A percentile compares a stretch with the other conserved stretches of the same genome.
Conservation (phyloP, 1,140 invertebrate genomes). For the Doryteuthis pealeii region DNA sequence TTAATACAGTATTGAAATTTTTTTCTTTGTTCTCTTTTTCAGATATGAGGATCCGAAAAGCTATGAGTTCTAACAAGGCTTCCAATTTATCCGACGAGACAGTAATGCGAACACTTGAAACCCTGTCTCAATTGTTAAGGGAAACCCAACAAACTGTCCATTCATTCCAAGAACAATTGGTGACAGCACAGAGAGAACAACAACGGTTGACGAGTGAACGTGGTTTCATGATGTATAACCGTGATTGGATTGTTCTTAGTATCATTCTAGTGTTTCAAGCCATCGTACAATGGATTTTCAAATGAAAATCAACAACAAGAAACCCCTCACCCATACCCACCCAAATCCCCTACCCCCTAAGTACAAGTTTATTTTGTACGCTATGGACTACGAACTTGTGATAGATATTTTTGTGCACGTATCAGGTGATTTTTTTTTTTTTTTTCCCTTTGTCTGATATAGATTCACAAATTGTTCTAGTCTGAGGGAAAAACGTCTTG, state of each 20-base stretch:
- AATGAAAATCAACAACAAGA: too few relatives aligned
- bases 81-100: conserved; percentile 33
- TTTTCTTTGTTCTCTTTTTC: conserved; percentile 13
- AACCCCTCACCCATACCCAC: too few relatives aligned
- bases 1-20: too few relatives aligned
- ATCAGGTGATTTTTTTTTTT: too few relatives aligned
- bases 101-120: conserved; percentile 33
- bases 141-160: conserved; percentile 35
- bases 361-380: too few relatives aligned
- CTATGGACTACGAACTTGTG: too few relatives aligned
- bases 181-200: conserved; percentile 16
- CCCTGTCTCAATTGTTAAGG: conserved; percentile 38
- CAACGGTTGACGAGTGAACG: neutral
- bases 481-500: too few relatives aligned
- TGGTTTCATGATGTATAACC: conserved; percentile 13
- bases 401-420: too few relatives aligned
- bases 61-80: conserved; percentile 23
- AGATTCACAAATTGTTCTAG: too few relatives aligned
- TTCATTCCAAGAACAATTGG: conserved; percentile 36
- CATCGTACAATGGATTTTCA: conserved; percentile 47
- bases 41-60: conserved; percentile 30
- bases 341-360: neutral
- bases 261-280: conserved; percentile 45
- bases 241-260: conserved; percentile 44
- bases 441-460: too few relatives aligned